phyloP scores from a whole-genome alignment of 2,797 vertebrate species.

The Muscicapa striata region DNA sequence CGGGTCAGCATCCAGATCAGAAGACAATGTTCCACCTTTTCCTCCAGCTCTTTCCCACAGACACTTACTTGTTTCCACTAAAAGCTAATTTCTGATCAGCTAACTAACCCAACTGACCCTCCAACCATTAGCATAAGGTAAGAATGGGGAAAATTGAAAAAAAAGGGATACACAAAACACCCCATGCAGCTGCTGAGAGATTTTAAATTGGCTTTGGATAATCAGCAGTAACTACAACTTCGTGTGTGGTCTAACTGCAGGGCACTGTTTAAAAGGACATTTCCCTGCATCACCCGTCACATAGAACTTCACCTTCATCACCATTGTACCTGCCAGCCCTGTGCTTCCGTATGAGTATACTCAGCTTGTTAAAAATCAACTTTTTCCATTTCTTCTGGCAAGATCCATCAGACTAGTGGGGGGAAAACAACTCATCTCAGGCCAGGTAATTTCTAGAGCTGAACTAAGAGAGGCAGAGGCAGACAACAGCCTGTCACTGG shows the following conservation, averaged over 20 bases:
- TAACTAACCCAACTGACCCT: background rate
- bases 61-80: background rate
- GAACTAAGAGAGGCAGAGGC: background rate
- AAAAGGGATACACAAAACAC: background rate
- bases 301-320: background rate
- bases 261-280: background rate
- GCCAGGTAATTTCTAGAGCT: background rate
- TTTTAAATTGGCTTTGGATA: background rate
- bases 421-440: background rate
- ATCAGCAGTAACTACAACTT: background rate
- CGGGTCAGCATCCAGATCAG: background rate
- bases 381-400: background rate
- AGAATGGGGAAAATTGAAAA: background rate
- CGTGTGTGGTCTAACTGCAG: background rate
- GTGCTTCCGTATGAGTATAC: rapidly evolving
- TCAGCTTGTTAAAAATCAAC: background rate
- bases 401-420: background rate
- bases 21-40: background rate
- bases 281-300: background rate
- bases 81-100: background rate
- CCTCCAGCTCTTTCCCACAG: background rate
- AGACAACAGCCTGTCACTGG: background rate
- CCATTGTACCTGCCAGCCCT: background rate
- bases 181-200: rapidly evolving
- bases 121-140: background rate